Evolutionary conservation across 2,888 invertebrate species (phyloP), one percentile per base, ranked within the genome.

Genomic region (Eupithecia centaureata): DNA sequence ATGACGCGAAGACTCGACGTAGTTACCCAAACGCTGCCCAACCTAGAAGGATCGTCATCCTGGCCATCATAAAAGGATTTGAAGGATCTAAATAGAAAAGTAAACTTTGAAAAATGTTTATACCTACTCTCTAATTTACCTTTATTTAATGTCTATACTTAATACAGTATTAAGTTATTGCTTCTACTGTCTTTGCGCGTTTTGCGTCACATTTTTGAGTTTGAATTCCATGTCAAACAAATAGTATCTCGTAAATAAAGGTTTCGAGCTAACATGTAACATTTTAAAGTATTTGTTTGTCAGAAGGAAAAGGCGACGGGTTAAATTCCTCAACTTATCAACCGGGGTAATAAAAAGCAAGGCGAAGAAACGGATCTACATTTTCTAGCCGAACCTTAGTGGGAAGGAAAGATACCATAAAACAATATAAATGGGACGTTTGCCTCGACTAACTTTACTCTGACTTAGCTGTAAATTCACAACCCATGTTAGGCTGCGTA

Each of bases 351-450:
- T 83, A 84, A 86, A 86, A 83, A 81, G 79, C 80, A 77, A 76
- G 74, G 75, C 72, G 77, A 80, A 78, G 79, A 83, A 88, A 83
- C 80, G 81, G 79, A 84, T 82, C 82, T 82, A 81, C 83, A 85
- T 88, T 84, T 86, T 85, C 82, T 79, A 83, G 80, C 77, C 80
- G 77, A 84, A 80, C 81, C 82, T 79, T 79, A 77, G 82, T 79
- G 83, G 85, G 80, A 82, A 85, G 84, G 86, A 88, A 87, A 87
- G 86, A 82, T 85, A 85, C 88, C 88, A 89, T 90, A 90, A 89
- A 90, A 89, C 89, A 88, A 87, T 89, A 89, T 88, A 88, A 89
- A 90, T 89, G 89, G 86, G 86, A 89, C 89, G 86, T 88, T 86
- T 80, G 81, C 78, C 76, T 78, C 78, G 78, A 77, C 83, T 83